These are phyloP conservation scores for Gari tellinella DNA, from an alignment of 2,888 invertebrate genomes.

Conservation along the genomic window DNA sequence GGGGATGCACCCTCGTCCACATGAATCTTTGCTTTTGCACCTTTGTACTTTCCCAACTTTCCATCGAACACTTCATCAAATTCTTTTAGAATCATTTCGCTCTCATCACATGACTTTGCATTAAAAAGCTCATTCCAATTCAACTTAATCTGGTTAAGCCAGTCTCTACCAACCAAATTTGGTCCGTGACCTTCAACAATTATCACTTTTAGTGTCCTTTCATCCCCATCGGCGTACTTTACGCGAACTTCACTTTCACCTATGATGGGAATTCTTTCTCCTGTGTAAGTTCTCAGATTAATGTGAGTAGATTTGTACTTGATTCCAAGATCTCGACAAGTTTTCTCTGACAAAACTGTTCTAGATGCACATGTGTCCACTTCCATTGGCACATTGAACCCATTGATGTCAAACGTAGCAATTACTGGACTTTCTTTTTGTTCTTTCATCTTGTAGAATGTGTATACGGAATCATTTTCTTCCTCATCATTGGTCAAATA, in stretches of 20 bases:
- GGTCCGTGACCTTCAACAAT: slow-evolving; percentile 5
- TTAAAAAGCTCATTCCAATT: slow-evolving; percentile 17
- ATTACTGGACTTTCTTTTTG: slow-evolving; percentile 1
- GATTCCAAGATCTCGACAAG: neutral
- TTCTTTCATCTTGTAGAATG: slow-evolving; percentile 8
- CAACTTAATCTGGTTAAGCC: slow-evolving; percentile 12
- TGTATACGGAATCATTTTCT: neutral
- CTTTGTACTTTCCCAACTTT: neutral
- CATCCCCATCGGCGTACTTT: neutral
- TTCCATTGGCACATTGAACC: slow-evolving; percentile 19
- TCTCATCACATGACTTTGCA: neutral
- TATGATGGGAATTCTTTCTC: slow-evolving; percentile 1
- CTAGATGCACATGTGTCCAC: slow-evolving; percentile 39
- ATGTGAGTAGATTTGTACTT: neutral
- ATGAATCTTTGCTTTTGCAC: no score
- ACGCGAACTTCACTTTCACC: slow-evolving; percentile 4
- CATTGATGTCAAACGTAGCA: neutral
- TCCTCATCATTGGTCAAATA: slow-evolving; percentile 4
- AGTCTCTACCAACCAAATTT: slow-evolving; percentile 26
- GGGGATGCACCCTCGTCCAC: no score
- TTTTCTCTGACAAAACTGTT: slow-evolving; percentile 18
- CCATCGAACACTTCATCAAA: neutral
- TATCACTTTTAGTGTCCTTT: neutral
- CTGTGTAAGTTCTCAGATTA: slow-evolving; percentile 19
- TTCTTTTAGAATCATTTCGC: neutral